These are phyloP conservation scores for Tolypeutes matacus DNA, from an alignment of 2,797 vertebrate species.

Conservation along the genomic window DNA sequence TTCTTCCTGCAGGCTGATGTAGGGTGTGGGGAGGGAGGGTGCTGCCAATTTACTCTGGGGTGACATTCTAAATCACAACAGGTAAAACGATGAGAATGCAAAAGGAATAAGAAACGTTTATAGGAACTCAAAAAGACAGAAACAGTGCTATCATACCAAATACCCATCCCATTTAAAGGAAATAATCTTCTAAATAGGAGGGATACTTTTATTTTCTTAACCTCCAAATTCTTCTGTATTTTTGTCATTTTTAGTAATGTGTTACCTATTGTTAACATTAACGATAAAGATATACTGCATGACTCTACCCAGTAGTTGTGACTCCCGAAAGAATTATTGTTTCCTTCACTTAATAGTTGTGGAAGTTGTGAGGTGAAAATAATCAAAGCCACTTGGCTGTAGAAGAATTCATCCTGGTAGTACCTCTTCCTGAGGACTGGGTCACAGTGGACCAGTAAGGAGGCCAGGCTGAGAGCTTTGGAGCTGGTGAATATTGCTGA, in stretches of 20 bases:
- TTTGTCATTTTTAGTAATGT: not conserved
- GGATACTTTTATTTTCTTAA: not conserved
- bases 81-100: not conserved
- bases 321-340: not conserved
- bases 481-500: not conserved
- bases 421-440: not conserved
- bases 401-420: not conserved
- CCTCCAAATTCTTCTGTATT: not conserved
- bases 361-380: not conserved
- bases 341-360: not conserved
- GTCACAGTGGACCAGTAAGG: not conserved
- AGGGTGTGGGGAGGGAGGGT: not conserved
- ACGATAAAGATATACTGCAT: not conserved
- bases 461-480: not conserved
- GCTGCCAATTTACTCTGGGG: not conserved
- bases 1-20: too few relatives aligned
- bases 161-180: not conserved
- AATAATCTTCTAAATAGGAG: not conserved
- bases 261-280: not conserved
- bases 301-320: not conserved
- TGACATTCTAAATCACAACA: not conserved
- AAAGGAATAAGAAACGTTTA: not conserved
- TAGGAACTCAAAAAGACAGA: not conserved
- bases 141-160: not conserved
- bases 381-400: not conserved